Percentiles rank a stretch among this genome's conserved stretches.
These are phyloP conservation scores for Edolisoma coerulescens DNA, from an alignment of 2,113 vertebrate species.

Conservation along the genomic window DNA sequence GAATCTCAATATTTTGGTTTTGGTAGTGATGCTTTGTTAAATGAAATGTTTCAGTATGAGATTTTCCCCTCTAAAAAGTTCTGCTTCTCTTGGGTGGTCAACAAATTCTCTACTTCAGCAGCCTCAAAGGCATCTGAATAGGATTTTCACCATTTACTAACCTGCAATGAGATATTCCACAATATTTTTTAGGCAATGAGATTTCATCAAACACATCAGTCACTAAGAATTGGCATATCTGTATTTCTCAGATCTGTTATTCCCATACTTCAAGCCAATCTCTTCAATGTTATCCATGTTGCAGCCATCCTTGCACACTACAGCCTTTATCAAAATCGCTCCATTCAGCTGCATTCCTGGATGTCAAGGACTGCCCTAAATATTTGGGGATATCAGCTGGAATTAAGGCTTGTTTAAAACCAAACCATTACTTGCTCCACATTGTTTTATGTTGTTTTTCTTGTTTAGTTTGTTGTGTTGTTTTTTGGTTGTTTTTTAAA, in stretches of 20 bases:
- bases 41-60: background rate
- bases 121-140: background rate
- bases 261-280: background rate
- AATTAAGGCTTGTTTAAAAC: background rate
- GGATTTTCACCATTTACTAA: background rate
- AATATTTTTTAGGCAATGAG: background rate
- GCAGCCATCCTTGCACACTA: background rate
- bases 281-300: background rate
- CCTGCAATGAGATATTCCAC: background rate
- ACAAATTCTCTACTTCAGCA: background rate
- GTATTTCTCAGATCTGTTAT: background rate
- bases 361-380: background rate
- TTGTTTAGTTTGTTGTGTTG: background rate
- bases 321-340: background rate
- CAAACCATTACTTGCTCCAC: background rate
- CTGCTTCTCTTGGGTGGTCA: background rate
- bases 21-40: background rate
- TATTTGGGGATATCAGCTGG: background rate
- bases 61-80: background rate
- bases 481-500: background rate
- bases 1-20: background rate
- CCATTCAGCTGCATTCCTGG: background rate
- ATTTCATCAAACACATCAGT: background rate
- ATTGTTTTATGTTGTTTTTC: background rate
- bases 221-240: rapidly evolving